phyloP scores from a whole-genome alignment of 2,888 invertebrate genomes.

The Eucriotettix oculatus region DNA sequence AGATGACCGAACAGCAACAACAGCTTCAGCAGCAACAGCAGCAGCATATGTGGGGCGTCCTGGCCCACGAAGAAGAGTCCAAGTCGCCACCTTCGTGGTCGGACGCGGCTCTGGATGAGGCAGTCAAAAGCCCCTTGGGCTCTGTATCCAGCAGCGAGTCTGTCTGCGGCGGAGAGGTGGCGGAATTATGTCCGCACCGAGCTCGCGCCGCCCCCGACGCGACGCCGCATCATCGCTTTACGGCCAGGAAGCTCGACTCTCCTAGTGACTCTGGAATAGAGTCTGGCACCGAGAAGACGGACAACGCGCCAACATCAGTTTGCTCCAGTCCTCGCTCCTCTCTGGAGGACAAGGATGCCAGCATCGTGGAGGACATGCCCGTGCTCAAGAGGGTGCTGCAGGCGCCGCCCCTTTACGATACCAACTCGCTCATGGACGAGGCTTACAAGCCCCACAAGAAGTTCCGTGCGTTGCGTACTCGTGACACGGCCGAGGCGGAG shows the following conservation, averaged over 20 bases:
- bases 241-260: constrained; percentile 62
- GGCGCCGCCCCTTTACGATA: constrained; percentile 81
- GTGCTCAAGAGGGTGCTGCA: constrained; percentile 82
- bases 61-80: constrained; percentile 37
- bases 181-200: constrained; percentile 53
- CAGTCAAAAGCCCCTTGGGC: constrained; percentile 68
- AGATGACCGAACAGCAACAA: constrained; percentile 79
- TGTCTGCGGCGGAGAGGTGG: constrained; percentile 53
- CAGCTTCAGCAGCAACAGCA: constrained; percentile 52
- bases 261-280: constrained; percentile 90
- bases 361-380: constrained; percentile 71
- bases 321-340: constrained; percentile 78
- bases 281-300: constrained; percentile 66
- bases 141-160: constrained; percentile 82
- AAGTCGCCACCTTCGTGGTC: constrained; percentile 45
- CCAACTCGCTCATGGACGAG: constrained; percentile 82
- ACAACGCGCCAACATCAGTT: constrained; percentile 48
- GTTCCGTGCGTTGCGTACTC: constrained; percentile 65
- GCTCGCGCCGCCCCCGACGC: constrained; percentile 60
- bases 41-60: constrained; percentile 34
- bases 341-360: constrained; percentile 38
- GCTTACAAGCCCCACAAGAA: constrained; percentile 93
- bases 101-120: constrained; percentile 56
- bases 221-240: constrained; percentile 24
- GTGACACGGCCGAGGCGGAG: constrained; percentile 65